These are phyloP conservation scores for Acleris laterana DNA, from an alignment of 2,888 invertebrate species.

Conservation along the genomic window DNA sequence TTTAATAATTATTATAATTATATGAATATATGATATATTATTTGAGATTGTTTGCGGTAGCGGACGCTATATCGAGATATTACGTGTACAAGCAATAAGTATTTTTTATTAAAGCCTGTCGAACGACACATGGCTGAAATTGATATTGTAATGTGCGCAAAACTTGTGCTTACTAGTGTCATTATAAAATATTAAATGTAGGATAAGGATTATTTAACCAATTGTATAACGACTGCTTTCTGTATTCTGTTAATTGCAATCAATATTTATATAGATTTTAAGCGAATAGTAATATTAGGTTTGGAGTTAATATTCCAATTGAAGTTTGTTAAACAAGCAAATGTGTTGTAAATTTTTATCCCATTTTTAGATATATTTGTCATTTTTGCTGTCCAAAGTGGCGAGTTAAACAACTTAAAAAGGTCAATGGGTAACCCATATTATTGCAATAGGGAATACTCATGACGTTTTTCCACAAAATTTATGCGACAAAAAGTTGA, in stretches of 20 bases:
- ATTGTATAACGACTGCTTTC: background rate
- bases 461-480: no score
- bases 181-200: conserved; percentile 23
- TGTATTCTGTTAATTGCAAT: background rate
- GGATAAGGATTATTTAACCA: conserved; percentile 22
- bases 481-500: no score
- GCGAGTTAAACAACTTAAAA: no score
- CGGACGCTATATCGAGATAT: conserved; percentile 66
- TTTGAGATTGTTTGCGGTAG: conserved; percentile 79
- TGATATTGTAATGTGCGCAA: conserved; percentile 80
- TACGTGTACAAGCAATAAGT: conserved; percentile 84
- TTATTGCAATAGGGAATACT: no score
- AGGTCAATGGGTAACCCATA: no score
- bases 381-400: no score
- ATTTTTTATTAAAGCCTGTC: conserved; percentile 77
- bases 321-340: no score
- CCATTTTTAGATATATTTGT: no score
- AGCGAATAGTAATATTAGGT: no score
- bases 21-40: conserved; percentile 53
- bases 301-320: no score
- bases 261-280: background rate
- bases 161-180: conserved; percentile 70
- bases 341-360: no score
- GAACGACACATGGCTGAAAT: conserved; percentile 68
- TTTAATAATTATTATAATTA: conserved; percentile 54